Base-by-base conservation (phyloP, 2,888 invertebrate genomes). In the Dicyrtomina minuta region DNA sequence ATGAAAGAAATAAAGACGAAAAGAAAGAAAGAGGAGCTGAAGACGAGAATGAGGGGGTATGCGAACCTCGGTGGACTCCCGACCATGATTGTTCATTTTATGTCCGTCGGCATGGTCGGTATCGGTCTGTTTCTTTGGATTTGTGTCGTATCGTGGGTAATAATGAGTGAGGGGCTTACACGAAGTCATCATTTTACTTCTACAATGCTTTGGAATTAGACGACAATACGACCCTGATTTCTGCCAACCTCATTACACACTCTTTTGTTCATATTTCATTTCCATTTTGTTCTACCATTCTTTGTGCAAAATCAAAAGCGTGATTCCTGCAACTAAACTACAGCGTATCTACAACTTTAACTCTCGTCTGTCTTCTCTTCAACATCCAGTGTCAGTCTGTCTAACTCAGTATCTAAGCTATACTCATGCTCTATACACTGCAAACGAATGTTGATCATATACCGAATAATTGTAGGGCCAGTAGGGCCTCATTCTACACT, bases 221-320 rank as follows among this genome's bases (percentile, higher is more conserved):
- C 67, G 74, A 78, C 77, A 78, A 78, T 78, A 78, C 74, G 58
- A 70, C 71, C 74, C 71, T 76, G 75, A 76, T 76, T 78, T 74
- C 75, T 74, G 73, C 71, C 70, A 75, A 77, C 75, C 77, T 78
- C 78, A 77, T 78, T 78, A 78, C 74, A 70, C 64, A 17, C 71
- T 64, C 72, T 71, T 75, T 78, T 78, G 78, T 77, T 78, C 78
- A 70, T 70, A 66, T 68, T 72, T 66, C 61, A 70, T 70, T 68
- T 71, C 73, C 61, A 68, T 73, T 72, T 74, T 71, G 71, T 73
- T 71, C 70, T 70, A 55, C 26, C 46, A 22, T 20, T 41, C 43
- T 55, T 70, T 71, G 67, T 68, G 68, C 72, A 73, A 71, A 70
- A 70, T 70, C 70, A 72, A 73, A 65, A 66, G 44, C 59, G 70